Conservation (phyloP, 2,888 invertebrate genomes). For the Pteria penguin region DNA sequence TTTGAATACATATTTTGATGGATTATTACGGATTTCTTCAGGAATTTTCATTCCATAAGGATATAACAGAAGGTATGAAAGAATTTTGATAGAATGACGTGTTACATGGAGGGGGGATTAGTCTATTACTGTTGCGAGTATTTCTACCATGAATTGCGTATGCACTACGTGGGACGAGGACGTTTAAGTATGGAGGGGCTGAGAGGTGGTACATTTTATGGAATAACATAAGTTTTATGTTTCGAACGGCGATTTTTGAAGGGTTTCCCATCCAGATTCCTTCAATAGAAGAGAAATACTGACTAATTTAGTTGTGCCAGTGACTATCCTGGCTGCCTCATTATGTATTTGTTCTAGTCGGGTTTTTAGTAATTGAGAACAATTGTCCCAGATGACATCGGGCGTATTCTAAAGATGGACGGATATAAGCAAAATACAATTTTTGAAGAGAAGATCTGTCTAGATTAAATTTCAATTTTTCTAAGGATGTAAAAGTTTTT, state of each 20-base stretch:
- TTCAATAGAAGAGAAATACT: not conserved
- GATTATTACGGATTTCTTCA: too few species aligned
- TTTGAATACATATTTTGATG: too few species aligned
- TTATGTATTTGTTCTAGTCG: not conserved
- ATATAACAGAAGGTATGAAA: not conserved
- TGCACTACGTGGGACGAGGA: not conserved
- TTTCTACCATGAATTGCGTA: not conserved
- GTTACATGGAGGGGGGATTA: not conserved
- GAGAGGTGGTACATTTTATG: not conserved
- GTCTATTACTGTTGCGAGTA: not conserved
- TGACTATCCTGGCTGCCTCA: not conserved
- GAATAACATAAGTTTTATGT: not conserved
- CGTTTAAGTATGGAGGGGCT: not conserved
- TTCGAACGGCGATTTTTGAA: not conserved
- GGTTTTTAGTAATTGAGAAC: not conserved
- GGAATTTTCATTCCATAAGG: too few species aligned
- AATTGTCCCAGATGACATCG: not conserved
- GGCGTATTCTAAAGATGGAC: not conserved
- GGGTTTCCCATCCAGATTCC: slow-evolving; percentile 1
- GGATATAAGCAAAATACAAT: not conserved
- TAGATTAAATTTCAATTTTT: not conserved
- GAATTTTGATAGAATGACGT: not conserved
- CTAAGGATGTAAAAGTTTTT: not conserved
- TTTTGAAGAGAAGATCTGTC: not conserved
- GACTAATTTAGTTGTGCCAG: not conserved